Conservation (phyloP, 2,113 vertebrate species). For the Tichodroma muraria region DNA sequence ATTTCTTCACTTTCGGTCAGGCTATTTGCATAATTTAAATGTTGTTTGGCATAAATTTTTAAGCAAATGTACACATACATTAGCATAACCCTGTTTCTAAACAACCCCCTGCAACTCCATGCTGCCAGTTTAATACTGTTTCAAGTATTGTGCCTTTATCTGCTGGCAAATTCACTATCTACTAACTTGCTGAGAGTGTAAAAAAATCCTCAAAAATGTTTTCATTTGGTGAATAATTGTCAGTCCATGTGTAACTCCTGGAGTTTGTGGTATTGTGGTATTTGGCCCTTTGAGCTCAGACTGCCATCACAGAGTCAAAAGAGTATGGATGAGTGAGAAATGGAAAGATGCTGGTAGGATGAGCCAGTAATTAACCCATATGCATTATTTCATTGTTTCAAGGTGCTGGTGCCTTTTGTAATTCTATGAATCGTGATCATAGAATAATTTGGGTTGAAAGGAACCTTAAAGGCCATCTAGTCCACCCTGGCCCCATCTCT, state of each 20-base stretch:
- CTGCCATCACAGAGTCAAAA: not conserved
- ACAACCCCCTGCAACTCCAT: not conserved
- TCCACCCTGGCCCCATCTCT: not conserved
- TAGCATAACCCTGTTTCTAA: not conserved
- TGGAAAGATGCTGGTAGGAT: not conserved
- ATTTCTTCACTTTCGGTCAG: not conserved
- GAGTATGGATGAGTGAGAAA: not conserved
- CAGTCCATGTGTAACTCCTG: not conserved
- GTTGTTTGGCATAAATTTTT: not conserved
- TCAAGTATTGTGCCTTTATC: not conserved
- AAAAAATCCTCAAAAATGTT: not conserved
- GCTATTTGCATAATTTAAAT: constrained; percentile 19
- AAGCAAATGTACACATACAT: not conserved
- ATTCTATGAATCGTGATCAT: rapidly evolving
- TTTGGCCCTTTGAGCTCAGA: not conserved
- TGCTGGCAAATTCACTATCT: not conserved
- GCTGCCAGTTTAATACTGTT: not conserved
- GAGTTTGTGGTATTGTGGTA: not conserved
- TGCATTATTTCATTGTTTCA: not conserved
- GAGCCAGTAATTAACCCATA: not conserved
- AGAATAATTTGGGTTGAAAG: not conserved
- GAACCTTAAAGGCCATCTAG: not conserved
- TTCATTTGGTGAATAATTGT: not conserved
- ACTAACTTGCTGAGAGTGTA: not conserved
- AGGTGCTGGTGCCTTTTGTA: not conserved